Evolutionary conservation across 2,113 vertebrate species (phyloP).

Genomic region (Pedetes capensis): DNA sequence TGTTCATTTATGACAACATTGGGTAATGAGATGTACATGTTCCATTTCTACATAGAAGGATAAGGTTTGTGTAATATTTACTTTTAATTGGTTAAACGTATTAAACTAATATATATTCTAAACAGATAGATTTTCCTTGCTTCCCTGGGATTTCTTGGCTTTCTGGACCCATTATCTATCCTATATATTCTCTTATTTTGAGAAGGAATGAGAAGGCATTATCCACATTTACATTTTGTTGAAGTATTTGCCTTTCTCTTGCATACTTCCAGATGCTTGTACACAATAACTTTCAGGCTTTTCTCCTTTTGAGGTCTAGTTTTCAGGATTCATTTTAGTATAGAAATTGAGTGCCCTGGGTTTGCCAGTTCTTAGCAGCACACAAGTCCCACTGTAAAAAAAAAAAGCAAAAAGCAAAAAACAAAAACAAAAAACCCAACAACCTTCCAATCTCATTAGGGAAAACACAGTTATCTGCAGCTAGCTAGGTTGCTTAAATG

Average conservation of each 20-base stretch:
- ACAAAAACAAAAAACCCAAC: no score
- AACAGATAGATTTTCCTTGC: slow-evolving; percentile 4
- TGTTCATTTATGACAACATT: not conserved
- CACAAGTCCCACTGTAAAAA: not conserved
- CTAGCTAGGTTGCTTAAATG: not conserved
- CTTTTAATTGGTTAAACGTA: not conserved
- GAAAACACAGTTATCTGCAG: not conserved
- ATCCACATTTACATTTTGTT: not conserved
- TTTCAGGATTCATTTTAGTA: slow-evolving; percentile 21
- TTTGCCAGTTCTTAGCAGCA: slow-evolving; percentile 34
- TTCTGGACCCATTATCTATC: not conserved
- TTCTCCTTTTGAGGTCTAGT: not conserved
- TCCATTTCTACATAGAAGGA: not conserved
- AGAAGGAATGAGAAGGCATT: not conserved
- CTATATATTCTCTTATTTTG: not conserved
- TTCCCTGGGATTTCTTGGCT: not conserved
- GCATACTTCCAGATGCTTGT: not conserved
- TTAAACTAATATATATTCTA: not conserved
- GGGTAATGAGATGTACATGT: not conserved
- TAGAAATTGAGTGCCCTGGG: not conserved
- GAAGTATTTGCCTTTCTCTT: not conserved
- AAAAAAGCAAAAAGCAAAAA: no score
- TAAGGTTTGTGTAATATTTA: not conserved
- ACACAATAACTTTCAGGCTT: not conserved
- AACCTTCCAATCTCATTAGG: not conserved